Base-by-base conservation (phyloP, 2,113 vertebrate genomes). In the Sakesphorus luctuosus region DNA sequence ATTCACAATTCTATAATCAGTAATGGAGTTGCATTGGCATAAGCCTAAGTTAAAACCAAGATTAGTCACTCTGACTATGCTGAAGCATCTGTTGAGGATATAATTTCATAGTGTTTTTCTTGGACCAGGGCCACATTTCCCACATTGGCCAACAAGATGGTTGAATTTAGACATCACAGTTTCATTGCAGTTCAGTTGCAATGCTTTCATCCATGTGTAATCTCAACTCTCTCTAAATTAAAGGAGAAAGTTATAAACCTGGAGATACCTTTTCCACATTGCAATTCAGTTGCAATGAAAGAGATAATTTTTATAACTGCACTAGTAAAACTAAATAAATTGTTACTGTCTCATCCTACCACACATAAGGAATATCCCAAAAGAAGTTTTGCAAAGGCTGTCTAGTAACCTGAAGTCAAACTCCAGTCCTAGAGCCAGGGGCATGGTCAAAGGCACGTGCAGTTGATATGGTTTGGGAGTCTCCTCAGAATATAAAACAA, bases 41-140 rank as follows among this genome's bases (percentile, higher is more conserved):
- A 83, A 78, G 35, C 33, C 75, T 82, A 83, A 76, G 44, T 62
- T 77, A 83, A 95, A 94, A 87, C 2, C n/a, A 89, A 62, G 75
- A 76, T 93, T 79, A 85, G 50, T 87, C 87, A 82, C 31, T 78
- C 86, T 50, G 71, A 93, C 62, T 93, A 62, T 49, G 36, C 50
- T 66, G 35, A 82, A 79, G 81, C 84, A 85, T 85, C 69, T 95
- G 84, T 72, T 72, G 89, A 85, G 43, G 68, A 79, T 40, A 73
- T 76, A 68, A 89, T 85, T 94, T 81, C 56, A 55, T 24, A 62
- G 53, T 11, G 13, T 35, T 93, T 76, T 94, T 87, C 75, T 63
- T 80, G 85, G 75, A 77, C 7, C 4, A 59, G 88, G 50, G 65
- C 53, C 59, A 73, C 33, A 36, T 4, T 89, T 80, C 63, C 55